Evolutionary conservation across 1,140 invertebrate genomes (phyloP).

Genomic region (Lasaia peninsularis): DNA sequence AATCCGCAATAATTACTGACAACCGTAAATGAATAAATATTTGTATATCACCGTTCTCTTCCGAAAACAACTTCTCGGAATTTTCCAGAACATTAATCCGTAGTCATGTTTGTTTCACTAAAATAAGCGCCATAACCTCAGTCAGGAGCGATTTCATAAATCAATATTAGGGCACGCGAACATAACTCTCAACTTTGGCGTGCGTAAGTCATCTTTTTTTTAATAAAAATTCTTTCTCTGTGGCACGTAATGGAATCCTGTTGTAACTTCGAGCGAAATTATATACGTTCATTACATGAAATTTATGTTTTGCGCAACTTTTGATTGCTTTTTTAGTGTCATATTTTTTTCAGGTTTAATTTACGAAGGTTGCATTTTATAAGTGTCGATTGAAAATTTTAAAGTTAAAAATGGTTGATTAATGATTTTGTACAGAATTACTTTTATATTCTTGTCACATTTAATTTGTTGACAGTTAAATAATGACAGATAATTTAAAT

Average conservation of each 20-base stretch:
- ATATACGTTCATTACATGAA: constrained; percentile 18
- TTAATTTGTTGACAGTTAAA: too few relatives aligned
- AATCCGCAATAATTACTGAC: background rate
- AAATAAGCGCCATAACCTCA: constrained; percentile 7
- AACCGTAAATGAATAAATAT: background rate
- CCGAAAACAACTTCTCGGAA: background rate
- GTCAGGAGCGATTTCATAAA: constrained; percentile 3
- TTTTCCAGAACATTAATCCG: constrained; percentile 6
- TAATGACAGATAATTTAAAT: too few relatives aligned
- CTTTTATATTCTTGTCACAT: too few relatives aligned
- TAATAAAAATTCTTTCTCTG: constrained; percentile 25
- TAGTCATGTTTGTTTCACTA: constrained; percentile 2
- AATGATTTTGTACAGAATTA: too few relatives aligned
- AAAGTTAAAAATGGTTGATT: too few relatives aligned
- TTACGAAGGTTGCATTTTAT: background rate
- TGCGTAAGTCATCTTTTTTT: constrained; percentile 26
- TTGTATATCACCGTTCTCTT: background rate
- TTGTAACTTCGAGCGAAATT: constrained; percentile 20
- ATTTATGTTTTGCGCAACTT: background rate
- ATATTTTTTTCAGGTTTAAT: background rate
- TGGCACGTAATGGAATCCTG: constrained; percentile 16
- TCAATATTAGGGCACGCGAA: constrained; percentile 2
- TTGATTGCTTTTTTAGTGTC: background rate
- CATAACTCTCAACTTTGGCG: constrained; percentile 11
- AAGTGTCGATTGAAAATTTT: too few relatives aligned